Evolutionary conservation across 2,113 vertebrate species (phyloP).

Genomic region (Reinhardtius hippoglossoides): DNA sequence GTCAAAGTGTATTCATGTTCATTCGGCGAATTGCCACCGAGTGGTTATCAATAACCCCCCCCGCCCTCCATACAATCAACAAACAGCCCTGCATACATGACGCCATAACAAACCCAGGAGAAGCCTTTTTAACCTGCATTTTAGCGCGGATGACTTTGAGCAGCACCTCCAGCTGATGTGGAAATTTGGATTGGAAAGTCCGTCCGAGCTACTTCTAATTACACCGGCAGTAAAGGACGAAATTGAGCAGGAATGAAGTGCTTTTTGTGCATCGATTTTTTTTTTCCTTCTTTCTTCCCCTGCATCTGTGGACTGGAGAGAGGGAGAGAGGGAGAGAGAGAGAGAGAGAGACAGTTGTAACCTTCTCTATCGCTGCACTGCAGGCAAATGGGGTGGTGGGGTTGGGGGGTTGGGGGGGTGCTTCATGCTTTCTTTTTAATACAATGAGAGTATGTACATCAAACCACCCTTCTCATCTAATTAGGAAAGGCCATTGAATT

Average conservation of each 20-base stretch:
- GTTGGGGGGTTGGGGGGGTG: neutral
- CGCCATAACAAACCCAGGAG: constrained; percentile 10
- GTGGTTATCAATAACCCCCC: constrained; percentile 24
- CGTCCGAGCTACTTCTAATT: constrained; percentile 76
- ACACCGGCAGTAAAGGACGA: constrained; percentile 72
- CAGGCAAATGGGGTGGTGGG: constrained; percentile 54
- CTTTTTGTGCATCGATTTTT: constrained; percentile 78
- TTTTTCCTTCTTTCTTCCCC: constrained; percentile 29
- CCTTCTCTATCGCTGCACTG: constrained; percentile 52
- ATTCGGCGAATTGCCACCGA: neutral
- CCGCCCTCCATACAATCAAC: constrained; percentile 45
- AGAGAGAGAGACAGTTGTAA: constrained; percentile 55
- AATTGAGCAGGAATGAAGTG: constrained; percentile 79
- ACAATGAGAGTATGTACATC: constrained; percentile 55
- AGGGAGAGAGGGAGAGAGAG: constrained; percentile 52
- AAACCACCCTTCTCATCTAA: constrained; percentile 61
- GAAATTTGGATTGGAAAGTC: constrained; percentile 63
- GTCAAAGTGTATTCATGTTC: constrained; percentile 9
- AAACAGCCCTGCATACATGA: constrained; percentile 14
- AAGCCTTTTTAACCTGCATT: neutral
- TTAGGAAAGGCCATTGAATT: constrained; percentile 62
- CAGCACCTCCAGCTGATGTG: constrained; percentile 30
- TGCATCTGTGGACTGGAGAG: constrained; percentile 40
- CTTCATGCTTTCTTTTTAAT: constrained; percentile 44
- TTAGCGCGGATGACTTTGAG: constrained; percentile 28